These are phyloP conservation scores for Trinectes maculatus DNA, from an alignment of 2,113 vertebrate species.

Conservation along the genomic window DNA sequence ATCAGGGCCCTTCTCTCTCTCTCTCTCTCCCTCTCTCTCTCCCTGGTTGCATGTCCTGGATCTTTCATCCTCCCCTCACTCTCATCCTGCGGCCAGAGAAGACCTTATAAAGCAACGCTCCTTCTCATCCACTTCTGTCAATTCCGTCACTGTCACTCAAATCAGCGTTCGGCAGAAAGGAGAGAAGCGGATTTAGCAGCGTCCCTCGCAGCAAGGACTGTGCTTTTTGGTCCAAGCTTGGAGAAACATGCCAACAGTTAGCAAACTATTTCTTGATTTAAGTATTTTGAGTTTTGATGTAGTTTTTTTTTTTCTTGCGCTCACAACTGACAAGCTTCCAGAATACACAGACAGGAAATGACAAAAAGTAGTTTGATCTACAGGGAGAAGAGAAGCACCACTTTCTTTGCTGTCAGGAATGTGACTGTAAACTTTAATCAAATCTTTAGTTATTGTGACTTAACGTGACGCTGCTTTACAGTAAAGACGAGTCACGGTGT, in stretches of 20 bases:
- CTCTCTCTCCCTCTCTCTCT: slow-evolving; percentile 29
- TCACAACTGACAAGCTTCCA: slow-evolving; percentile 4
- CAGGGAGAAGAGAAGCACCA: background rate
- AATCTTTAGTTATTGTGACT: background rate
- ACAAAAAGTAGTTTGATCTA: slow-evolving; percentile 4
- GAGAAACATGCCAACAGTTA: slow-evolving; percentile 30
- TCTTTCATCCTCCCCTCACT: slow-evolving; percentile 69
- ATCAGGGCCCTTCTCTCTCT: slow-evolving; percentile 78
- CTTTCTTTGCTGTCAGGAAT: background rate
- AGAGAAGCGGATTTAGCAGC: slow-evolving; percentile 39
- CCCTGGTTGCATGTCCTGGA: slow-evolving; percentile 46
- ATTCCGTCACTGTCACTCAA: slow-evolving; percentile 78
- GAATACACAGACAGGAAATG: slow-evolving; percentile 3
- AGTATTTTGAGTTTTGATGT: background rate
- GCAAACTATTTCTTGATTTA: slow-evolving; percentile 20
- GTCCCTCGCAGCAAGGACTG: slow-evolving; percentile 67
- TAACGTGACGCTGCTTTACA: slow-evolving; percentile 7
- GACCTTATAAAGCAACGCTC: slow-evolving; percentile 77
- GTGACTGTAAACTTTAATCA: background rate
- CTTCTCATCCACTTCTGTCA: slow-evolving; percentile 85
- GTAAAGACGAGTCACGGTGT: slow-evolving; percentile 2
- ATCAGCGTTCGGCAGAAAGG: slow-evolving; percentile 67
- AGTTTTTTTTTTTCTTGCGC: slow-evolving; percentile 1
- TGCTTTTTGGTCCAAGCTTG: slow-evolving; percentile 54
- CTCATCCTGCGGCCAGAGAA: slow-evolving; percentile 69